Conservation (phyloP, 2,113 vertebrate species). For the Gavia stellata region DNA sequence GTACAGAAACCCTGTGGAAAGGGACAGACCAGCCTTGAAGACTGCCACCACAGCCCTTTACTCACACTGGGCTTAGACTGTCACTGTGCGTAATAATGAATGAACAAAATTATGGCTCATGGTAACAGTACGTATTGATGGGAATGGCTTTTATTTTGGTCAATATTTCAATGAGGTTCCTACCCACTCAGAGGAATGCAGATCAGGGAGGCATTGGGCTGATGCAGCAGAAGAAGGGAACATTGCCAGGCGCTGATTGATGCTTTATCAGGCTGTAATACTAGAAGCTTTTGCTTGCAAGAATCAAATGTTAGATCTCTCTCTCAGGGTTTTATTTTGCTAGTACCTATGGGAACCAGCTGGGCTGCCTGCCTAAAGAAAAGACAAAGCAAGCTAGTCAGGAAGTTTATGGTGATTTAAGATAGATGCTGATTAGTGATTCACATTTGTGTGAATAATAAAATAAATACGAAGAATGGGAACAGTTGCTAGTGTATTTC, state of each 20-base stretch:
- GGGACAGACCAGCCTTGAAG: background rate
- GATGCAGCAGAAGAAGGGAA: background rate
- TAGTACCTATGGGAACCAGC: conserved; percentile 28
- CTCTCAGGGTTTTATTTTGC: conserved; percentile 37
- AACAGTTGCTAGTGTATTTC: background rate
- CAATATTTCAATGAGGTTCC: conserved; percentile 34
- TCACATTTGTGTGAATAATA: conserved; percentile 31
- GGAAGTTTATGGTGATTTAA: conserved; percentile 38
- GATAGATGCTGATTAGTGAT: background rate
- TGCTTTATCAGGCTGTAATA: background rate
- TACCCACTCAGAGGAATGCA: background rate
- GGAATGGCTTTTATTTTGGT: conserved; percentile 1
- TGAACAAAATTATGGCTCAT: background rate
- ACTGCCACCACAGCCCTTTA: background rate
- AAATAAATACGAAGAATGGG: background rate
- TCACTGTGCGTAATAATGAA: background rate
- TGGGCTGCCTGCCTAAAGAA: conserved; percentile 21
- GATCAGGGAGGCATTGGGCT: background rate
- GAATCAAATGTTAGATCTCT: conserved; percentile 29
- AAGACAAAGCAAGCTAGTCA: conserved; percentile 23
- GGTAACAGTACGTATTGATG: background rate
- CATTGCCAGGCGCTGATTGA: background rate
- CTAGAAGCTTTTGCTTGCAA: conserved; percentile 5
- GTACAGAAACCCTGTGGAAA: background rate
- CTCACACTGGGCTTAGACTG: background rate